phyloP scores from a whole-genome alignment of 2,113 vertebrate genomes.

The Lathamus discolor region DNA sequence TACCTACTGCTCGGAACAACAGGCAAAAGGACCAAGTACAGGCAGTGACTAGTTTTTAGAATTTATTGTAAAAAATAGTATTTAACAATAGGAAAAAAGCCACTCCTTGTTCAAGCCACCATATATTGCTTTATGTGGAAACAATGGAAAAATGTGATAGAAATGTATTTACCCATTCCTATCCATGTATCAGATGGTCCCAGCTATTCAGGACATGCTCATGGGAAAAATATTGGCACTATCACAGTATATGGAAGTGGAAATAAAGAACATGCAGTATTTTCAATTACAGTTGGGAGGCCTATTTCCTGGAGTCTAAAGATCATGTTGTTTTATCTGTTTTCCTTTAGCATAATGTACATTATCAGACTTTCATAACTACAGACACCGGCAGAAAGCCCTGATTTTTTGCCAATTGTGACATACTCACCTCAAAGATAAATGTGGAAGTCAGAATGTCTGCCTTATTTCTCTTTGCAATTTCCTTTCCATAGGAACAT shows the following conservation, averaged over 20 bases:
- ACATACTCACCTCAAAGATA: conserved; percentile 51
- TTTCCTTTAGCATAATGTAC: conserved; percentile 63
- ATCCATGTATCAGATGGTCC: background rate
- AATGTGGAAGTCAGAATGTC: conserved; percentile 35
- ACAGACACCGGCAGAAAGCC: conserved; percentile 44
- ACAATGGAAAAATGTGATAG: conserved; percentile 34
- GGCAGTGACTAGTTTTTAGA: background rate
- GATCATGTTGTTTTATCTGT: conserved; percentile 65
- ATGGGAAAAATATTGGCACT: conserved; percentile 34
- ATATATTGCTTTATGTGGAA: conserved; percentile 35
- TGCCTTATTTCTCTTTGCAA: conserved; percentile 23
- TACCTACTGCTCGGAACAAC: background rate
- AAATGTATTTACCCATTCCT: conserved; percentile 47
- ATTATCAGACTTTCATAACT: conserved; percentile 57
- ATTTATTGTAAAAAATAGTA: conserved; percentile 64
- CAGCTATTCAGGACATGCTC: conserved; percentile 21
- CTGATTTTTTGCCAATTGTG: conserved; percentile 48
- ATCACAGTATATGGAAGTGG: conserved; percentile 39
- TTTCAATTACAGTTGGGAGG: conserved; percentile 56
- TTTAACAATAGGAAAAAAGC: conserved; percentile 62
- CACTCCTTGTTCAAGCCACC: conserved; percentile 13
- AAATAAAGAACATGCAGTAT: conserved; percentile 52
- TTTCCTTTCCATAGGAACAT: conserved; percentile 44
- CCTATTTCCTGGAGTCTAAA: conserved; percentile 55
- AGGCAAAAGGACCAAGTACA: background rate